phyloP scores from a whole-genome alignment of 2,797 vertebrate species.

The Argentina silus region DNA sequence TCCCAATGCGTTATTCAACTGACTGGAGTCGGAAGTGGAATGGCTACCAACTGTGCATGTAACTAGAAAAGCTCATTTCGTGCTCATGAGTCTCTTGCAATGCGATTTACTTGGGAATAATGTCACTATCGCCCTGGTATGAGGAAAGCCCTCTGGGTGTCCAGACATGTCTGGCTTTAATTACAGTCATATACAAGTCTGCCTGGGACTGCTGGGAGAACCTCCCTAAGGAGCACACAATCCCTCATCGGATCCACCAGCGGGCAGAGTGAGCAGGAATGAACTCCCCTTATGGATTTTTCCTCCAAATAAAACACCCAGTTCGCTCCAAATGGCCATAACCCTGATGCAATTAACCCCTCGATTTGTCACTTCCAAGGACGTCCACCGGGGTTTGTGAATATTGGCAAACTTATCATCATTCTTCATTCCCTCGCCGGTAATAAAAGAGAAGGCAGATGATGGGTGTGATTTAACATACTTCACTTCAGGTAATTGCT shows the following conservation, averaged over 20 bases:
- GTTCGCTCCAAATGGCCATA: slow-evolving; percentile 61
- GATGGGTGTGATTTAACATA: slow-evolving; percentile 46
- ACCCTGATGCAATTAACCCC: slow-evolving; percentile 67
- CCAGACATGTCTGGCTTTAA: slow-evolving; percentile 13
- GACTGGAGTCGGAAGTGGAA: too few relatives aligned
- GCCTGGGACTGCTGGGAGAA: slow-evolving; percentile 36
- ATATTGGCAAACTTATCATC: slow-evolving; percentile 64
- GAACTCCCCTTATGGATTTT: slow-evolving; percentile 71
- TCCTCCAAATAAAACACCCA: slow-evolving; percentile 66
- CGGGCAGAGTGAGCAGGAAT: slow-evolving; percentile 51
- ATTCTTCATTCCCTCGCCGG: slow-evolving; percentile 52
- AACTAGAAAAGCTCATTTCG: too few relatives aligned
- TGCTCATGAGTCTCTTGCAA: slow-evolving; percentile 16
- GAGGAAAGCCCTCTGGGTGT: slow-evolving; percentile 45
- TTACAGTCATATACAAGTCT: slow-evolving; percentile 40
- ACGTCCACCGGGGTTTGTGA: slow-evolving; percentile 60
- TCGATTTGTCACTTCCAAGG: slow-evolving; percentile 69
- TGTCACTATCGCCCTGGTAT: slow-evolving; percentile 23
- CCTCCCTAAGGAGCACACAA: slow-evolving; percentile 40
- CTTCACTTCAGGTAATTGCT: neutral
- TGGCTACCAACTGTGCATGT: too few relatives aligned
- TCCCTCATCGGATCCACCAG: slow-evolving; percentile 48
- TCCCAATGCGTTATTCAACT: too few relatives aligned
- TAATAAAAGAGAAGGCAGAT: slow-evolving; percentile 50
- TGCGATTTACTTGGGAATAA: slow-evolving; percentile 23